Percentiles rank a stretch among this genome's conserved stretches.
phyloP scores from a whole-genome alignment of 2,113 vertebrate genomes.

The Mionectes macconnelli region DNA sequence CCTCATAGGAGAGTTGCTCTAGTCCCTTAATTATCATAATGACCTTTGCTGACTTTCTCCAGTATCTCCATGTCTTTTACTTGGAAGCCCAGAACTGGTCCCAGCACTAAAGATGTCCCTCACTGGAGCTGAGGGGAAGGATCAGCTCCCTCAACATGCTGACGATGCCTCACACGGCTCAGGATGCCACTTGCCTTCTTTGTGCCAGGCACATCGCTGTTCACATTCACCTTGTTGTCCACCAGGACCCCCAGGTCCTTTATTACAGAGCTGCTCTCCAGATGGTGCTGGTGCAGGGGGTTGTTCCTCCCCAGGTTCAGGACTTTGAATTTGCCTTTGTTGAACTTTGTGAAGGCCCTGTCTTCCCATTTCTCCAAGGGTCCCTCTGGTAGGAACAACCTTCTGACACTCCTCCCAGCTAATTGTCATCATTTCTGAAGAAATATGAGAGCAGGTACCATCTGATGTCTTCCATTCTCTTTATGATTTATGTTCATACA shows the following conservation, averaged over 20 bases:
- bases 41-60: not conserved
- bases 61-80: not conserved
- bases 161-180: not conserved
- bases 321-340: not conserved
- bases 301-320: not conserved
- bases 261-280: not conserved
- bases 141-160: not conserved
- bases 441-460: not conserved
- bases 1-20: not conserved
- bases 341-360: not conserved
- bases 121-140: not conserved
- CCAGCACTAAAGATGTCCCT: not conserved
- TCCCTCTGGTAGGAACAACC: not conserved
- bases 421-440: not conserved
- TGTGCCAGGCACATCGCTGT: not conserved
- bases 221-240: not conserved
- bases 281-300: rapidly evolving
- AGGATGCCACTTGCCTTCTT: not conserved
- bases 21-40: not conserved
- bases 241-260: not conserved
- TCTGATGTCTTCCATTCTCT: not conserved
- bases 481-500: not conserved
- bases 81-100: not conserved
- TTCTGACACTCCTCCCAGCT: not conserved
- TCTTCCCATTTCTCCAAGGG: not conserved